These are phyloP conservation scores for Batillaria attramentaria DNA, from an alignment of 1,140 invertebrate species.

Conservation along the genomic window DNA sequence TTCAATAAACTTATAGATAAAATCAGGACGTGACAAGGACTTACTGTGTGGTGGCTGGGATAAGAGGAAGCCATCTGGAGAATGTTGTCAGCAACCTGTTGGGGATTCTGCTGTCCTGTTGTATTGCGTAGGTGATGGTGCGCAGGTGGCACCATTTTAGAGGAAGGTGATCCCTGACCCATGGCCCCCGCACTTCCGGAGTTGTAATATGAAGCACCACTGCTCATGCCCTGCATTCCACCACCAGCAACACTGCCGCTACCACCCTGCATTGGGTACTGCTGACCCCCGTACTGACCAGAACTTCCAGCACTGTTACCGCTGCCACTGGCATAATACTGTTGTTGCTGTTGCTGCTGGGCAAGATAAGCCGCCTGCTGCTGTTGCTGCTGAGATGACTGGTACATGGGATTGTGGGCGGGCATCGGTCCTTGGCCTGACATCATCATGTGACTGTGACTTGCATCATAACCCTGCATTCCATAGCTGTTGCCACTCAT, in stretches of 20 bases:
- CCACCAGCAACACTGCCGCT: too few relatives aligned
- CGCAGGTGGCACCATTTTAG: slow-evolving; percentile 38
- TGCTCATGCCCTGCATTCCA: background rate
- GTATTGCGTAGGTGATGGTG: slow-evolving; percentile 41
- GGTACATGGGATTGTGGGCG: slow-evolving; percentile 14
- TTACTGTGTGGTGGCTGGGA: slow-evolving; percentile 59
- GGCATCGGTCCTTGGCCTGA: slow-evolving; percentile 25
- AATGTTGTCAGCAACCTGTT: slow-evolving; percentile 69
- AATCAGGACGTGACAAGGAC: background rate
- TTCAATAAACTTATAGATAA: background rate
- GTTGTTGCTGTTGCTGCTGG: slow-evolving; percentile 45
- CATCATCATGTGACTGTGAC: slow-evolving; percentile 31
- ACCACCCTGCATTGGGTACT: slow-evolving; percentile 25
- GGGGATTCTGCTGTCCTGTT: slow-evolving; percentile 57
- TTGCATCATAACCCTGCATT: slow-evolving; percentile 8
- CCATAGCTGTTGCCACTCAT: background rate
- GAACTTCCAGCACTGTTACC: background rate
- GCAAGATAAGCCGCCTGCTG: slow-evolving; percentile 27
- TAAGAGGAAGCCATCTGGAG: slow-evolving; percentile 66
- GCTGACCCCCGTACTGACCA: slow-evolving; percentile 23
- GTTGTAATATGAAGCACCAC: slow-evolving; percentile 15
- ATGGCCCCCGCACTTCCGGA: background rate
- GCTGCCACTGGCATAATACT: slow-evolving; percentile 28
- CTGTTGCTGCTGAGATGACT: slow-evolving; percentile 31
- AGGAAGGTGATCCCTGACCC: slow-evolving; percentile 28